A percentile compares a stretch with the other conserved stretches of the same genome.
Conservation (phyloP, 2,113 vertebrate genomes). For the Bos taurus region ARS-UCD2.0 NC_037330.1:60823001-60823500, state of each 20-base stretch:
- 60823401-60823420: background rate
- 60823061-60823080: background rate
- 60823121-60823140: background rate
- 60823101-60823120: background rate
- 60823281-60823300: background rate
- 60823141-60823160: background rate
- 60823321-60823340: background rate
- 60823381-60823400: background rate
- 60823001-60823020: background rate
- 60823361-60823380: background rate
- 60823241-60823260: background rate
- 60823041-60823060: background rate
- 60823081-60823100: background rate
- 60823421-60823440: background rate
- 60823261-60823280: background rate
- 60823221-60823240: background rate
- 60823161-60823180: background rate
- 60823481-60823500: accelerated
- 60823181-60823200: background rate
- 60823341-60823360: background rate
- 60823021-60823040: background rate
- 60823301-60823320: background rate
- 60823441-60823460: background rate
- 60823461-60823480: background rate
- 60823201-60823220: background rate